Evolutionary conservation across 2,113 vertebrate species (phyloP), one percentile per base, ranked within the genome.

Genomic region (Pelecanoides urinatrix): DNA sequence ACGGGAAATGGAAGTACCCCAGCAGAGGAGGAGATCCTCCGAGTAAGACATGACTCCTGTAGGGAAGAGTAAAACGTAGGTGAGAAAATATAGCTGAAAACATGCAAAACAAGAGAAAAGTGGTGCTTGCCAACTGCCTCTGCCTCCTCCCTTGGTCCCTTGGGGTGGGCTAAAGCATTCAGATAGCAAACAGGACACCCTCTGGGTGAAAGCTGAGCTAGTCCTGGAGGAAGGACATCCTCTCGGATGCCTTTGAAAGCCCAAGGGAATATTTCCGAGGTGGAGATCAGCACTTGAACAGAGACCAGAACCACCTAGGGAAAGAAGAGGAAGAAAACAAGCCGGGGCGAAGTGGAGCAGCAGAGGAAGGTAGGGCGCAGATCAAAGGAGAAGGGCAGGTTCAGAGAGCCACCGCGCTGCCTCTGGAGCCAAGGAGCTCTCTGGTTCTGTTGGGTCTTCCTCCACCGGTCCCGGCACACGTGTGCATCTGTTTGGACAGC

Each of bases 401-500:
- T 44, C 44, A 52, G 61, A 58, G 50, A 88, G 85, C 13, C 66
- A 68, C 42, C 3, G 4, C 3, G 1, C 40, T 59, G 55, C 36
- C 71, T 45, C 49, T 49, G 63, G 80, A 92, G 88, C 44, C 26
- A 3, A 45, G 50, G 67, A 76, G 36, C 20, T n/a, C 58, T 44
- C 66, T 67, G 81, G 58, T 29, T 65, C 55, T 58, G 66, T 27
- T 72, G 77, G 62, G 85, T 72, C 73, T 83, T 65, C 63, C 67
- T 73, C 36, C 52, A 30, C 8, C 1, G 1, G 40, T 61, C 62
- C 20, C 78, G 4, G n/a, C 47, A 71, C 91, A 95, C 3, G 2
- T 80, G 93, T 78, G 63, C 38, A 10, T 79, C 34, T 95, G 67
- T 95, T 96, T 96, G 91, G n/a, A 95, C 94, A 96, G 91, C 92